phyloP scores from a whole-genome alignment of 2,113 vertebrate genomes.

The Cavia porcellus region DNA sequence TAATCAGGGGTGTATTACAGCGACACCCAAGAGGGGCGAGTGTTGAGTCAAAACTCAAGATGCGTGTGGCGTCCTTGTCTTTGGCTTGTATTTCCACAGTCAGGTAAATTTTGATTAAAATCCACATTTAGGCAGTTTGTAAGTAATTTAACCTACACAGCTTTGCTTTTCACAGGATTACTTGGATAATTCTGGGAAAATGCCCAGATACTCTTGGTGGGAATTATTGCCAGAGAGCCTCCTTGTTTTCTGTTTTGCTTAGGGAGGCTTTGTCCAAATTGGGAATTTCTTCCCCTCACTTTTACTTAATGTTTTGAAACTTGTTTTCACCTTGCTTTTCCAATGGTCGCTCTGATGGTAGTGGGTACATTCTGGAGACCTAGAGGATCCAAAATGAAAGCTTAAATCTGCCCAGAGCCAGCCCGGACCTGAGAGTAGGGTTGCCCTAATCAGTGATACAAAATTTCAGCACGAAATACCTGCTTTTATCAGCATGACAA shows the following conservation, averaged over 20 bases:
- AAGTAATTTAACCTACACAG: constrained; percentile 31
- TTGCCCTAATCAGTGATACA: background rate
- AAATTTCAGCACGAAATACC: background rate
- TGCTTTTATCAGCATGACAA: background rate
- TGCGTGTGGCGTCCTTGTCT: background rate
- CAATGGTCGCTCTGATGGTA: background rate
- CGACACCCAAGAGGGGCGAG: background rate
- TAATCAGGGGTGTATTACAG: constrained; percentile 23
- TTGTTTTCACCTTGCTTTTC: constrained; percentile 36
- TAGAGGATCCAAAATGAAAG: background rate
- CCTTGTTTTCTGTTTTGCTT: constrained; percentile 73
- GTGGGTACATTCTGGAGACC: background rate
- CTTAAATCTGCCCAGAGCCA: background rate
- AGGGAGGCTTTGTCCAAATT: constrained; percentile 63
- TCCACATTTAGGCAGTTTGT: constrained; percentile 22
- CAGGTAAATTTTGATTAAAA: constrained; percentile 60
- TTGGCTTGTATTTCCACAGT: background rate
- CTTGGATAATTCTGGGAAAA: constrained; percentile 76
- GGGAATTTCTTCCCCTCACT: constrained; percentile 56
- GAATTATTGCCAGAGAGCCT: constrained; percentile 69
- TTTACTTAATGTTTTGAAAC: constrained; percentile 56
- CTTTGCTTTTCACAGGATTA: constrained; percentile 63
- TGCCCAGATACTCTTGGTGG: constrained; percentile 69
- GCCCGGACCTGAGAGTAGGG: background rate
- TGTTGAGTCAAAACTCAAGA: background rate